Percentiles rank a stretch among this genome's conserved stretches.
phyloP scores from a whole-genome alignment of 2,113 vertebrate genomes.

The Platichthys flesus region DNA sequence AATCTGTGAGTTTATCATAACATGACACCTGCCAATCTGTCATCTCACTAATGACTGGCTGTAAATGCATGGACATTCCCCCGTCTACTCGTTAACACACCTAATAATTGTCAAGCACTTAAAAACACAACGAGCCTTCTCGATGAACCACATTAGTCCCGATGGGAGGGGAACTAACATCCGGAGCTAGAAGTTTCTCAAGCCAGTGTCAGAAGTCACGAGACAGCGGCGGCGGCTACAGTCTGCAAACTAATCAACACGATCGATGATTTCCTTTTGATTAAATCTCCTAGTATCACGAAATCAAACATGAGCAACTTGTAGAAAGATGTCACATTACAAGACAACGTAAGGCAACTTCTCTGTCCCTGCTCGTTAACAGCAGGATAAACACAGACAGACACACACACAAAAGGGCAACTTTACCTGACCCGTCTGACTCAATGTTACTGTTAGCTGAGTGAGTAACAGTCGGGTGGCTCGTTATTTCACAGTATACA shows the following conservation, averaged over 20 bases:
- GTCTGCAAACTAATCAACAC: background rate
- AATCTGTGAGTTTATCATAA: background rate
- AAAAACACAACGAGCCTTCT: accelerated
- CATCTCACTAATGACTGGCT: background rate
- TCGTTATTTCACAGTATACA: conserved; percentile 4
- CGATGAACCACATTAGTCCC: background rate
- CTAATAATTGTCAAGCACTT: background rate
- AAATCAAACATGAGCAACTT: background rate
- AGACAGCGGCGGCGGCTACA: background rate
- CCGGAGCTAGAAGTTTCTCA: conserved; percentile 71
- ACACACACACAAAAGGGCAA: no score
- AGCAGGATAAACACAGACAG: background rate
- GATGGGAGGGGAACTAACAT: background rate
- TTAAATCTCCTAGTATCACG: background rate
- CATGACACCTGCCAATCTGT: no score
- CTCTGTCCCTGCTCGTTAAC: background rate
- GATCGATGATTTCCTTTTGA: background rate
- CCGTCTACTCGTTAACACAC: no score
- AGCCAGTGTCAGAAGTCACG: conserved; percentile 35
- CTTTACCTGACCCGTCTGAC: no score
- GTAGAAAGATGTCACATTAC: conserved; percentile 3
- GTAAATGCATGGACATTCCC: no score
- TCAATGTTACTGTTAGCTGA: no score
- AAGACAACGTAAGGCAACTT: background rate
- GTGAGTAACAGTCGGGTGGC: no score